These are phyloP conservation scores for Onychomys torridus DNA, from an alignment of 2,797 vertebrate species.

Conservation along the genomic window DNA sequence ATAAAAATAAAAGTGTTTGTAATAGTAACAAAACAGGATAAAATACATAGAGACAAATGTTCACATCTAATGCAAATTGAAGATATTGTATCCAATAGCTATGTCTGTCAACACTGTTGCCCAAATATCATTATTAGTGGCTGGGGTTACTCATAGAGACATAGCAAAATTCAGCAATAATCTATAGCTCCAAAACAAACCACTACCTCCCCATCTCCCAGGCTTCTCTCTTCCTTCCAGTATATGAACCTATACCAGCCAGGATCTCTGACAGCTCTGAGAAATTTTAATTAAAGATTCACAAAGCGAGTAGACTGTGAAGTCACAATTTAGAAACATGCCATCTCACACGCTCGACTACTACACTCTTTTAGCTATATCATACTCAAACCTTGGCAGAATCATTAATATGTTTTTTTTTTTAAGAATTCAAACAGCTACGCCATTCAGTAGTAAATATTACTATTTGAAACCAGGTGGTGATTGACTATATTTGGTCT, in stretches of 20 bases:
- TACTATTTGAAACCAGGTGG: constrained; percentile 26
- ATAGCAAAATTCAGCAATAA: background rate
- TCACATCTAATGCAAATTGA: constrained; percentile 21
- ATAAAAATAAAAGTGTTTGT: constrained; percentile 25
- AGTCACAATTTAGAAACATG: constrained; percentile 19
- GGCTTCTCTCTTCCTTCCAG: background rate
- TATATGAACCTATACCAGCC: background rate
- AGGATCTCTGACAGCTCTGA: background rate
- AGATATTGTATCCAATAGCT: background rate
- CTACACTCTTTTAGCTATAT: background rate
- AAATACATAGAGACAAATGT: constrained; percentile 44
- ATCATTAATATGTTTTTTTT: constrained; percentile 7
- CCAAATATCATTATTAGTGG: constrained; percentile 44
- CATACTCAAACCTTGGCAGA: background rate
- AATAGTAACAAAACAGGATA: background rate
- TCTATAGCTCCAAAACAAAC: background rate
- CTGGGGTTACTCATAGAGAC: background rate
- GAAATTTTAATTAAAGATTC: constrained; percentile 23
- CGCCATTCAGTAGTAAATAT: constrained; percentile 14
- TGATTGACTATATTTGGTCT: background rate
- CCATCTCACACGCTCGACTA: background rate
- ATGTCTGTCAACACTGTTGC: background rate
- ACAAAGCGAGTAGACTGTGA: constrained; percentile 1
- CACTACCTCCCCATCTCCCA: background rate
- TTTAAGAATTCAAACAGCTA: background rate